These are phyloP conservation scores for Thereva unica DNA, from an alignment of 2,888 invertebrate genomes.

Conservation along the genomic window DNA sequence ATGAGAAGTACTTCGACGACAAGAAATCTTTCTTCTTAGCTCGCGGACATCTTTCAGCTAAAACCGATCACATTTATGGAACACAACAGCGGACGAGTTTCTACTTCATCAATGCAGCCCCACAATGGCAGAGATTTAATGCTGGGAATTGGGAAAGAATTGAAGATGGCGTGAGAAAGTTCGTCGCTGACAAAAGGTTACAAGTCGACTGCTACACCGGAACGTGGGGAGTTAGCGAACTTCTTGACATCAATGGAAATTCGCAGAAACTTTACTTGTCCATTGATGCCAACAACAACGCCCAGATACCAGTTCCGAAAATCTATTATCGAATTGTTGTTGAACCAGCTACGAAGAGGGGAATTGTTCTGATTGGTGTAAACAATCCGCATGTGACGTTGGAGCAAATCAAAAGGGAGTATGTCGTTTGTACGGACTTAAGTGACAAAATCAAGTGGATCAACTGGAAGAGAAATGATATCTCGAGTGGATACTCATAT, in stretches of 20 bases:
- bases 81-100: conserved; percentile 62
- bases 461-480: conserved; percentile 50
- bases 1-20: conserved; percentile 46
- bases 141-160: conserved; percentile 63
- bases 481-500: conserved; percentile 52
- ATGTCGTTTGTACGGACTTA: conserved; percentile 57
- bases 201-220: conserved; percentile 63
- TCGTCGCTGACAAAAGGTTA: conserved; percentile 11
- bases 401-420: conserved; percentile 49
- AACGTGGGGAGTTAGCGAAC: conserved; percentile 61
- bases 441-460: conserved; percentile 61
- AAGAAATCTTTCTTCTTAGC: conserved; percentile 52
- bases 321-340: conserved; percentile 65
- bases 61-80: conserved; percentile 61
- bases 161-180: conserved; percentile 58
- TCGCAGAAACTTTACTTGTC: conserved; percentile 55
- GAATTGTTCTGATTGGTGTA: conserved; percentile 62
- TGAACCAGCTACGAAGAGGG: conserved; percentile 57
- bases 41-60: conserved; percentile 62
- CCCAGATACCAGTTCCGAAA: conserved; percentile 62
- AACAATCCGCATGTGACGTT: conserved; percentile 54
- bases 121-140: conserved; percentile 66
- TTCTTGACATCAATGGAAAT: conserved; percentile 58
- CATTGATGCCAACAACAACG: conserved; percentile 49
- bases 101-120: conserved; percentile 62